Evolutionary conservation across 2,113 vertebrate genomes (phyloP), one percentile per base, ranked within the genome.

Genomic region (Hucho hucho): DNA sequence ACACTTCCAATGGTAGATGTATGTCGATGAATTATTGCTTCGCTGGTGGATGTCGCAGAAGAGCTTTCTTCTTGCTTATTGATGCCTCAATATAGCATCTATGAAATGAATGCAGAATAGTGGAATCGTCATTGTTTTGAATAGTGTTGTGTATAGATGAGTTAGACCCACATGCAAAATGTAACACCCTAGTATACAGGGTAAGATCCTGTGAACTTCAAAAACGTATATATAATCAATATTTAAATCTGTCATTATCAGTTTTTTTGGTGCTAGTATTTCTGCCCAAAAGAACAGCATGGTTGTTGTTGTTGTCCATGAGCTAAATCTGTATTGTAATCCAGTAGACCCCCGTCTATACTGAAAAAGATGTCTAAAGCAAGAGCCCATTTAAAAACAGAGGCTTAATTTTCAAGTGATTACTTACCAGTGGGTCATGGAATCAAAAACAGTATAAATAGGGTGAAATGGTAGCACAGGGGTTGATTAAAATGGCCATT

Each of bases 401-500:
- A 43, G 84, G 83, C 78, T 72, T 93, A 92, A 94, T 94, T 94
- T 94, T 94, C 93, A 93, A 93, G 93, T 94, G 93, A 94, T 94
- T 94, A 94, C 93, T 92, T 92, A 92, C 37, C 9, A 43, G 37
- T 43, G 37, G 37, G 37, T 92, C 92, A 92, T 84, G 81, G 90
- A 94, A 94, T 93, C 91, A 92, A 90, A 93, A 93, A 90, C 88
- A 80, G 93, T 91, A 93, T 93, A 93, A 94, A 94, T 93, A 91
- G 92, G 92, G 92, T 94, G 92, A 94, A 92, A 93, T 90, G 92
- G 89, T 90, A 92, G 88, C 85, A 83, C 87, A 89, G 90, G 75
- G 93, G 93, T 94, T 94, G 93, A 94, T 94, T 94, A 93, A 93
- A 94, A 93, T 89, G 91, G 90, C 88, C 89, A 93, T 92, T 92